Evolutionary conservation across 2,113 vertebrate genomes (phyloP), one percentile per base, ranked within the genome.

Genomic region (Helogale parvula): DNA sequence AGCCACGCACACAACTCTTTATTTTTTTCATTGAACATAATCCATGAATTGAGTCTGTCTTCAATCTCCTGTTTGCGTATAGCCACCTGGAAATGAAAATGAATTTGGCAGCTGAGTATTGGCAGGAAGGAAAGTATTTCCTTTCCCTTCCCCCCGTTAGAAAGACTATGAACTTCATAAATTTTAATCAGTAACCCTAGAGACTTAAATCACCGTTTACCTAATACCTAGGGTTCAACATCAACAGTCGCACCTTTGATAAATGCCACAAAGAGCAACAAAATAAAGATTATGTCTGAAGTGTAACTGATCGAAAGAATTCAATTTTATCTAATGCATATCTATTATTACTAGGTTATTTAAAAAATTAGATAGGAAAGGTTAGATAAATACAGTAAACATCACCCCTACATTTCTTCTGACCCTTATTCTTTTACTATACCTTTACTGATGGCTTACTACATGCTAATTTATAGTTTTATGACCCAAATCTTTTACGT

Each of bases 1-100:
- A 99, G 99, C 99, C 99, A 99, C 9, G 99, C 99, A 79, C 99
- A 99, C 81, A 99, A 98, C 97, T 99, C 99, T 97, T 99, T 99
- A 90, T 99, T 99, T 98, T 99, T 99, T 81, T 99, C 99, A 23
- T 99, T 99, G 97, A 99, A 99, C 97, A 99, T 98, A 14, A 98
- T 98, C 99, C 99, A 99, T 27, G 99, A 99, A 16, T 99, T 99
- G 97, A 99, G 99, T 52, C 98, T 99, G 85, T 99, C 99, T 50
- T 99, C 99, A 0, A 99, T 99, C 97, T 99, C 99, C 93, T 99
- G 99, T 96, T 99, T 99, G 66, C 99, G 99, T 88, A 99, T 90
- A 45, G 99, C 99, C 97, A 99, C 99, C 99, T 99, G 74, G 3
- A 92, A 95, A 93, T 72, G 84, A 97, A 57, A 65, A 98, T 38